A percentile compares a stretch with the other conserved stretches of the same genome.
phyloP scores from a whole-genome alignment of 2,888 invertebrate species.

The Orthosia gracilis region DNA sequence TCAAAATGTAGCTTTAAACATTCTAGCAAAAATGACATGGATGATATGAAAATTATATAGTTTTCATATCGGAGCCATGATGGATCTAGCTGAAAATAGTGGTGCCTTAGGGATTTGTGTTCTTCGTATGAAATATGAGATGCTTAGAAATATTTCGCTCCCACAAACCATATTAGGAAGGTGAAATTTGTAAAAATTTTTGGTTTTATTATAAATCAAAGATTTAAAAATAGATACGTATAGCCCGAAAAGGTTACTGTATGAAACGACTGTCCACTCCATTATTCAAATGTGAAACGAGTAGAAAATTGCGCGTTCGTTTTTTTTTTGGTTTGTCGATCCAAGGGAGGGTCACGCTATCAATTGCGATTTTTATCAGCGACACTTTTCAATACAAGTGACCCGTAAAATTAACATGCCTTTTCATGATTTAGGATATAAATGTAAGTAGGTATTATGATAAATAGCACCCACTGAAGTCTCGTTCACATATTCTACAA shows the following conservation, averaged over 20 bases:
- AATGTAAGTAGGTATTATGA: slow-evolving; percentile 44
- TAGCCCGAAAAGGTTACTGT: slow-evolving; percentile 41
- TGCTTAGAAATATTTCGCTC: slow-evolving; percentile 33
- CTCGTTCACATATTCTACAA: slow-evolving; percentile 1
- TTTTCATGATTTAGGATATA: slow-evolving; percentile 61
- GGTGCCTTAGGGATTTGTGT: slow-evolving; percentile 39
- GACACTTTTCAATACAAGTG: slow-evolving; percentile 73
- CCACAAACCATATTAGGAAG: background rate
- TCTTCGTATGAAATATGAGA: slow-evolving; percentile 40
- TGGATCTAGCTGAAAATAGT: slow-evolving; percentile 53
- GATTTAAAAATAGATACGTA: slow-evolving; percentile 29
- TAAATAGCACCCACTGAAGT: slow-evolving; percentile 17
- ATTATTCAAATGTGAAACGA: slow-evolving; percentile 67
- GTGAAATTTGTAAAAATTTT: background rate
- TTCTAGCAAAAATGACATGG: slow-evolving; percentile 31
- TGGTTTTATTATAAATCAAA: background rate
- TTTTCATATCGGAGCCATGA: slow-evolving; percentile 34
- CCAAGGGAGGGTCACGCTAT: slow-evolving; percentile 69
- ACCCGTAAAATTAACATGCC: slow-evolving; percentile 71
- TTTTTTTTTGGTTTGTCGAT: slow-evolving; percentile 65
- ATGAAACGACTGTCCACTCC: slow-evolving; percentile 54
- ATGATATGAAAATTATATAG: slow-evolving; percentile 52
- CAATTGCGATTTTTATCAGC: slow-evolving; percentile 73
- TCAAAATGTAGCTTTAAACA: slow-evolving; percentile 16
- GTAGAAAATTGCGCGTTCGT: slow-evolving; percentile 64